Evolutionary conservation across 2,797 vertebrate genomes (phyloP).

Genomic region (Gallirallus australis): DNA sequence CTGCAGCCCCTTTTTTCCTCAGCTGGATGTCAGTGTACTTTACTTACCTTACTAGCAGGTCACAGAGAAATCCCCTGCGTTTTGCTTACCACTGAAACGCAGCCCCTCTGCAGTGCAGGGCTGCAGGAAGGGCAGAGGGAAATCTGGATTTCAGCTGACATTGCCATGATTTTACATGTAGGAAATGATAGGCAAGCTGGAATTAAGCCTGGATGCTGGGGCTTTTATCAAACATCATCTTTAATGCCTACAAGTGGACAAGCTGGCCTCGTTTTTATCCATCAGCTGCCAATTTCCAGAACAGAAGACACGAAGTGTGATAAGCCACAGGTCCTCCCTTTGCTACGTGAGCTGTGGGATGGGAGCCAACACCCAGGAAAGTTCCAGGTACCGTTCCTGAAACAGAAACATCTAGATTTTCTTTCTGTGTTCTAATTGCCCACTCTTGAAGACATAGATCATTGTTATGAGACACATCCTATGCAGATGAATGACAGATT

Average conservation of each 20-base stretch:
- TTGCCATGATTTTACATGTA: background rate
- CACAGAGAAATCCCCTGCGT: accelerated
- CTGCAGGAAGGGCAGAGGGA: background rate
- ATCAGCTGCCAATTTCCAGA: background rate
- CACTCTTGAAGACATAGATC: background rate
- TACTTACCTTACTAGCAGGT: background rate
- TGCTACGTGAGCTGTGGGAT: accelerated
- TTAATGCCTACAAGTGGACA: background rate
- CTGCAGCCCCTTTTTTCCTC: background rate
- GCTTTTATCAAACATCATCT: background rate
- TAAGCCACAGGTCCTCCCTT: background rate
- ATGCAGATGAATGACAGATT: background rate
- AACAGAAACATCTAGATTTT: background rate
- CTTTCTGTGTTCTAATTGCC: background rate
- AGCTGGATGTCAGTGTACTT: background rate
- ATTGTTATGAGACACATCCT: background rate
- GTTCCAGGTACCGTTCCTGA: background rate
- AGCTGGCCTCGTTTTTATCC: background rate
- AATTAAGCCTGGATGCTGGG: background rate
- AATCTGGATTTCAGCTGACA: background rate
- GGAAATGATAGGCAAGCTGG: background rate
- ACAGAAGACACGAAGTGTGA: accelerated
- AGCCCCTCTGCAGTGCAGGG: background rate
- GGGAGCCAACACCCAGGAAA: background rate
- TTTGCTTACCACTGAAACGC: background rate